A percentile compares a stretch with the other conserved stretches of the same genome.
Conservation (phyloP, 2,888 invertebrate genomes). For the Bimastos eiseni region DNA sequence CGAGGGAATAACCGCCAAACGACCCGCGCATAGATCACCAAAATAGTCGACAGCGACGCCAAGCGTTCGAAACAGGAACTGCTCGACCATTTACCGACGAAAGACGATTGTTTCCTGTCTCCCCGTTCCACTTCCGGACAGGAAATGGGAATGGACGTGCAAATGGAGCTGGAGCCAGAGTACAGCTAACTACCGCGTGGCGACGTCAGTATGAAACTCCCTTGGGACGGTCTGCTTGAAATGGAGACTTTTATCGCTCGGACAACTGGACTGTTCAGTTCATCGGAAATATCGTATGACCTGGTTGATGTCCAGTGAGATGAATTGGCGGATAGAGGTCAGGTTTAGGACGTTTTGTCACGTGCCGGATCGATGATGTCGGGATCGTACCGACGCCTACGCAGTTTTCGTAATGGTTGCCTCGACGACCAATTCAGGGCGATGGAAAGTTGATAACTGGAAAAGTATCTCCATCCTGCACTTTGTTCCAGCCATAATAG, state of each 20-base stretch:
- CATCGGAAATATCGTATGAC: not conserved
- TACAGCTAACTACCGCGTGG: not conserved
- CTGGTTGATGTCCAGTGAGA: not conserved
- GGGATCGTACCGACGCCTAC: not conserved
- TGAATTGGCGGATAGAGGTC: not conserved
- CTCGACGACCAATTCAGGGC: not conserved
- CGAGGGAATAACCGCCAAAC: not conserved
- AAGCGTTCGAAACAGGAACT: not conserved
- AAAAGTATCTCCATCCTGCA: not conserved
- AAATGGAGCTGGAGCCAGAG: not conserved
- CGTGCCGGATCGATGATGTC: too few species aligned
- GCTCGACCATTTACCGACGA: not conserved
- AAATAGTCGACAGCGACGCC: not conserved
- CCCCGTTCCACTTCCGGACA: not conserved
- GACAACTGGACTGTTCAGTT: not conserved
- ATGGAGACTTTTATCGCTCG: not conserved
- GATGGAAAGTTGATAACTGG: not conserved
- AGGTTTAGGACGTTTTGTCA: not conserved
- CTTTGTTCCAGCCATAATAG: too few species aligned
- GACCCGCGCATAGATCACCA: not conserved
- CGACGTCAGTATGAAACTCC: not conserved
- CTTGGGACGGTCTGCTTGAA: not conserved
- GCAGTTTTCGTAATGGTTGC: not conserved
- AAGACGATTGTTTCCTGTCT: not conserved
- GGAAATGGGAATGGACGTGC: not conserved